Percentiles rank a stretch among this genome's conserved stretches.
phyloP scores from a whole-genome alignment of 2,888 invertebrate genomes.

The Itoplectis maculator region DNA sequence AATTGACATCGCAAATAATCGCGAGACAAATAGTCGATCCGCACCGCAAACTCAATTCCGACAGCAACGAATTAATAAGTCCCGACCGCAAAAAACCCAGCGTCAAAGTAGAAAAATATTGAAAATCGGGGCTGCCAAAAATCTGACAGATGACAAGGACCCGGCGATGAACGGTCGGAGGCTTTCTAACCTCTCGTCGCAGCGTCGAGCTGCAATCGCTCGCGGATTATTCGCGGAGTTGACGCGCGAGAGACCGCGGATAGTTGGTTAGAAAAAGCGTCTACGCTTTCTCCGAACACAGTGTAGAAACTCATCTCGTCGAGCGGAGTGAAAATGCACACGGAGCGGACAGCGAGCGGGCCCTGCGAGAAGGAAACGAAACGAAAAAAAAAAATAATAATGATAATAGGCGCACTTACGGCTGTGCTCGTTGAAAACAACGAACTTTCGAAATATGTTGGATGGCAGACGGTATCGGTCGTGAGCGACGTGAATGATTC shows the following conservation, averaged over 20 bases:
- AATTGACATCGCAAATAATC: too few species aligned
- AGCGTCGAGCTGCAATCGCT: too few species aligned
- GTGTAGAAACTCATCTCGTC: conserved; percentile 14
- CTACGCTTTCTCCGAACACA: conserved; percentile 10
- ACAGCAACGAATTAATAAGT: not conserved
- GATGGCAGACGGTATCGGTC: conserved; percentile 38
- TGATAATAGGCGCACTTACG: conserved; percentile 35
- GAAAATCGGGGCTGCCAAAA: not conserved
- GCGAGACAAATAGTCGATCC: too few species aligned
- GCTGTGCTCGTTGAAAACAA: conserved; percentile 65
- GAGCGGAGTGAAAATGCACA: not conserved
- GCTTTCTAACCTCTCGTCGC: conserved; percentile 57
- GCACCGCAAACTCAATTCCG: too few species aligned
- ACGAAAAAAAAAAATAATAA: not conserved
- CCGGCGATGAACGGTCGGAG: not conserved
- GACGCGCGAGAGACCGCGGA: not conserved
- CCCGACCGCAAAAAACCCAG: not conserved
- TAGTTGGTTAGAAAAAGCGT: conserved; percentile 13
- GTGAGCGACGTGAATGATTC: conserved; percentile 73
- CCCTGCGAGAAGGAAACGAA: not conserved
- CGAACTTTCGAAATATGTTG: conserved; percentile 55
- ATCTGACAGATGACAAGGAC: conserved; percentile 49
- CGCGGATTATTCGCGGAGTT: not conserved
- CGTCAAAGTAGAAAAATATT: not conserved
- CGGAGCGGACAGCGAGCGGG: not conserved